phyloP scores from a whole-genome alignment of 2,888 invertebrate species.

The Apotomis capreana region DNA sequence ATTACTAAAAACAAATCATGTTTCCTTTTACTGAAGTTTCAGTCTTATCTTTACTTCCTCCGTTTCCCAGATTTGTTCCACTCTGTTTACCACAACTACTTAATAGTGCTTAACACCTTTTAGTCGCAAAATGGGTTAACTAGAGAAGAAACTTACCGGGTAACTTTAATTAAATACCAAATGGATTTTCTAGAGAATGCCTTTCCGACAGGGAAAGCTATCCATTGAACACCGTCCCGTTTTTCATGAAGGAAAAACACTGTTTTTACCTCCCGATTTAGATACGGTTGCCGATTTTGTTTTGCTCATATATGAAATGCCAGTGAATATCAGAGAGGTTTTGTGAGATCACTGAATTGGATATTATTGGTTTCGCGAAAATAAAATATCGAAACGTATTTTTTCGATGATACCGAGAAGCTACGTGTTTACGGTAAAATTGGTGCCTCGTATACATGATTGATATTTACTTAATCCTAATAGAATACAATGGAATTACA shows the following conservation, averaged over 20 bases:
- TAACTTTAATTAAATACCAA: constrained; percentile 17
- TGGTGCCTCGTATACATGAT: not conserved
- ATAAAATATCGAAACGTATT: not conserved
- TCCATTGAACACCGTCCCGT: not conserved
- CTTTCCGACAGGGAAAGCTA: not conserved
- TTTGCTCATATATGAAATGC: not conserved
- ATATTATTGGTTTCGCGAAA: constrained; percentile 1
- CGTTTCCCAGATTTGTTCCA: too few relatives aligned
- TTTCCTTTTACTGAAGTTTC: too few relatives aligned
- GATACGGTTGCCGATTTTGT: not conserved
- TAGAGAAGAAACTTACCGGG: not conserved
- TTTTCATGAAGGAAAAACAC: not conserved
- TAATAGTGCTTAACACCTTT: too few relatives aligned
- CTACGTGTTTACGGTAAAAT: not conserved
- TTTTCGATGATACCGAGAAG: too few relatives aligned
- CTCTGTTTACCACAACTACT: too few relatives aligned
- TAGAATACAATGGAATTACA: too few relatives aligned
- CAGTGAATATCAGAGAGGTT: not conserved
- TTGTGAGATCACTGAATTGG: constrained; percentile 6
- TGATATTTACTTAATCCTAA: too few relatives aligned
- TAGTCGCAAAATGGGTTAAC: too few relatives aligned
- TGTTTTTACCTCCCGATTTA: not conserved
- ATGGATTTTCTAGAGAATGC: not conserved
- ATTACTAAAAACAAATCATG: too few relatives aligned
- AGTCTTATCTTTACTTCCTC: too few relatives aligned